Evolutionary conservation across 2,113 vertebrate species (phyloP).

Genomic region (Melospiza melodia): DNA sequence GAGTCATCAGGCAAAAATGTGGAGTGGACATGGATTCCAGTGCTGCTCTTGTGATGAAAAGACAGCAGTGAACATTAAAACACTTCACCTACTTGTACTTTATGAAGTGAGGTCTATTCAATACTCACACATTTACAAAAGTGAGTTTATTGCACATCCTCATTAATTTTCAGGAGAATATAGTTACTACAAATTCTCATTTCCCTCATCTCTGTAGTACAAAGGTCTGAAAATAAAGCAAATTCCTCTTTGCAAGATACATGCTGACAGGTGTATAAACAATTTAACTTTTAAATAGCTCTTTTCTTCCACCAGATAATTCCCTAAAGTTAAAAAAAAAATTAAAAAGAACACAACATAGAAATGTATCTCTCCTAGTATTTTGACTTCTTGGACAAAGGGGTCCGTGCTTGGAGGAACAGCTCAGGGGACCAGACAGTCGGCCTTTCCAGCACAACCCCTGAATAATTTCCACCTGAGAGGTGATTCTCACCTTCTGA

Average conservation of each 20-base stretch:
- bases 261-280: not conserved
- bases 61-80: not conserved
- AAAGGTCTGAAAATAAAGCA: not conserved
- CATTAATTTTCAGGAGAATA: not conserved
- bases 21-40: not conserved
- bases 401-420: constrained; percentile 46
- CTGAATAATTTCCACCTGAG: not conserved
- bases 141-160: constrained; percentile 14
- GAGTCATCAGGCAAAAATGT: not conserved
- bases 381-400: not conserved
- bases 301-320: not conserved
- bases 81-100: not conserved
- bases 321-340: not conserved
- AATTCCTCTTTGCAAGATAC: not conserved
- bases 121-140: not conserved
- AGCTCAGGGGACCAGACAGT: constrained; percentile 78
- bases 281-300: not conserved
- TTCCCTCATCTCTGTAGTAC: not conserved
- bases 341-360: not conserved
- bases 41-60: not conserved
- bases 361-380: not conserved
- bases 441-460: not conserved
- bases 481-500: not conserved
- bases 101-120: not conserved
- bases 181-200: not conserved